Evolutionary conservation across 1,140 invertebrate species (phyloP).

Genomic region (Drosophila albomicans): DNA sequence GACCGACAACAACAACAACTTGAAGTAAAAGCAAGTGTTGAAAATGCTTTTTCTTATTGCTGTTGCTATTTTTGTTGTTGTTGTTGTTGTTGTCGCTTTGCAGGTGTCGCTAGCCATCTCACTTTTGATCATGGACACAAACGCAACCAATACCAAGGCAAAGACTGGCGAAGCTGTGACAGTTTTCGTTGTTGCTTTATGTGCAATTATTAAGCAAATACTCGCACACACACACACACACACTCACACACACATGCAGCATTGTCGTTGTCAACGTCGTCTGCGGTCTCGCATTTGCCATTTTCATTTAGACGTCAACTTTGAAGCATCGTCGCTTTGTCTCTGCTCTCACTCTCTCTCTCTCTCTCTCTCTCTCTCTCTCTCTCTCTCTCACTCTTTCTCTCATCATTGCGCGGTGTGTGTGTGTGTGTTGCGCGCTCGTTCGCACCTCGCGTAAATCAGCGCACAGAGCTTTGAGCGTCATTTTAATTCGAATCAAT

Average conservation of each 20-base stretch:
- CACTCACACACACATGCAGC: not conserved
- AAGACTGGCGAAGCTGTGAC: conserved; percentile 50
- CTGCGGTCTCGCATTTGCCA: conserved; percentile 46
- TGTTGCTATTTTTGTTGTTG: conserved; percentile 41
- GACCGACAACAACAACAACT: conserved; percentile 46
- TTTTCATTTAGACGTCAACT: conserved; percentile 71
- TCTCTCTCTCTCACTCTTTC: conserved; percentile 4
- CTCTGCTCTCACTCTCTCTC: conserved; percentile 1
- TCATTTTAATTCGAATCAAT: conserved; percentile 83
- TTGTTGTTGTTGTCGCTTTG: conserved; percentile 44
- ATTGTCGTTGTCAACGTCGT: conserved; percentile 46
- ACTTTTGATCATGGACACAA: conserved; percentile 72
- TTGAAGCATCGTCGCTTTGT: conserved; percentile 43
- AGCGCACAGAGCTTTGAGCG: conserved; percentile 48
- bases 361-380: not conserved
- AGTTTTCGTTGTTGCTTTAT: conserved; percentile 44
- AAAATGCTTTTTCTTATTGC: conserved; percentile 58
- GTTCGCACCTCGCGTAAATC: conserved; percentile 52
- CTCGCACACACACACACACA: conserved; percentile 24
- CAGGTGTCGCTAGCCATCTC: conserved; percentile 77
- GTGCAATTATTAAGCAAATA: conserved; percentile 68
- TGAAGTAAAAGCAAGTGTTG: conserved; percentile 52
- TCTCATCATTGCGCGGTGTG: too few species aligned
- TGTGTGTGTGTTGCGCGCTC: not conserved
- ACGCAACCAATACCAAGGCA: conserved; percentile 56